Base-by-base conservation (phyloP, 2,888 invertebrate species). In the Eilema sororculum region DNA sequence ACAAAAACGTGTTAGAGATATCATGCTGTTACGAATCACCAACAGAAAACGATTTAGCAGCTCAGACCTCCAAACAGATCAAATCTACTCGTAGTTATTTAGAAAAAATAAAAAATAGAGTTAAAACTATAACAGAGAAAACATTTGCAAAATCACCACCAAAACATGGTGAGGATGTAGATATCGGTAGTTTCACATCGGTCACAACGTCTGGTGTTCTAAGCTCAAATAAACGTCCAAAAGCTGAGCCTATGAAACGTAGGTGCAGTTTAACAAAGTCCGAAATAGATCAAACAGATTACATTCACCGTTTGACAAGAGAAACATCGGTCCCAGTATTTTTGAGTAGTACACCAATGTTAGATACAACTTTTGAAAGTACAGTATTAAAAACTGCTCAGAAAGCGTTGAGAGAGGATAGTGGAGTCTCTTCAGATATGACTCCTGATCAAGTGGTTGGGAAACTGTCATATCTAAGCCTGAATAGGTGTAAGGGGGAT, bases 141-240 rank as follows among this genome's bases (percentile, higher is more conserved):
- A 95, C 95, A 0, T 96, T 96, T 78, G 91, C 96, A 0, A 96
- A 96, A 84, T 90, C 92, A 0, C 94, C 95, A 8, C 93, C 94
- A 0, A 93, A 93, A 46, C 86, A 91, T 37, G 93, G 91, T 0
- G 92, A 93, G 10, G 93, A 96, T 62, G 82, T 88, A 1, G 96
- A 96, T 73, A 84, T 95, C 62, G 97, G 97, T 13, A 96, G 96
- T 75, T 96, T 97, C 71, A 97, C 97, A 20, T 97, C 97, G 0
- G 97, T 97, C 0, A 97, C 97, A 3, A 97, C 97, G 0, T 97
- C 97, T 64, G 97, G 97, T 0, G 96, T 97, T 12, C 90, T 97
- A 76, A 96, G 96, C 76, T 96, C 96, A 6, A 96, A 96, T 76
- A 90, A 83, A 60, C 86, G 88, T 0, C 73, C 84, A 0, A 91